Conservation (phyloP, 2,113 vertebrate genomes). For the Cariama cristata region DNA sequence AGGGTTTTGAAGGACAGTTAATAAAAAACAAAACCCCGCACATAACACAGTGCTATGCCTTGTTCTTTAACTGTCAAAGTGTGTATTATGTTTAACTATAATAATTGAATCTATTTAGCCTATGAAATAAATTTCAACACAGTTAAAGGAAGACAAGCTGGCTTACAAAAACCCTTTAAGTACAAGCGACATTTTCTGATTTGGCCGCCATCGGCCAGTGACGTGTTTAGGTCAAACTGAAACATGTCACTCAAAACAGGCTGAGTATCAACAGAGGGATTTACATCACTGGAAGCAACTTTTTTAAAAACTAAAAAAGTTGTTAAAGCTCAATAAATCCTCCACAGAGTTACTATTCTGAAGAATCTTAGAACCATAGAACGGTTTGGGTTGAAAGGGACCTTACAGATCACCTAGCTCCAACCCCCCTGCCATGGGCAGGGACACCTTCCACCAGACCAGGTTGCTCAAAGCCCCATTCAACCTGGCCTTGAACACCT, state of each 20-base stretch:
- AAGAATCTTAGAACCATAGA: not conserved
- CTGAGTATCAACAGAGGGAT: not conserved
- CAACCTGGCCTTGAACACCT: too few species aligned
- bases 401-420: too few species aligned
- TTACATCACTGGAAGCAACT: not conserved
- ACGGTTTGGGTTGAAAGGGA: too few species aligned
- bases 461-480: too few species aligned
- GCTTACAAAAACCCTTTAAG: not conserved
- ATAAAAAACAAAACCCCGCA: not conserved
- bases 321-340: not conserved
- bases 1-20: not conserved
- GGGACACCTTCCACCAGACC: too few species aligned
- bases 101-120: not conserved
- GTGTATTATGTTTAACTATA: not conserved
- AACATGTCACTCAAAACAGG: not conserved
- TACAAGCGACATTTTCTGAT: not conserved
- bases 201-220: not conserved
- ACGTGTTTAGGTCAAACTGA: not conserved
- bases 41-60: not conserved
- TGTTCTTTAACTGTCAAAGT: not conserved
- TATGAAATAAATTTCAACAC: not conserved
- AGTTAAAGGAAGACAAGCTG: not conserved
- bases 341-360: not conserved
- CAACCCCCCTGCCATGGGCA: too few species aligned
- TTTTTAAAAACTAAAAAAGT: not conserved